Percentiles rank a stretch among this genome's conserved stretches.
Conservation (phyloP, 2,113 vertebrate genomes). For the Psophia crepitans region DNA sequence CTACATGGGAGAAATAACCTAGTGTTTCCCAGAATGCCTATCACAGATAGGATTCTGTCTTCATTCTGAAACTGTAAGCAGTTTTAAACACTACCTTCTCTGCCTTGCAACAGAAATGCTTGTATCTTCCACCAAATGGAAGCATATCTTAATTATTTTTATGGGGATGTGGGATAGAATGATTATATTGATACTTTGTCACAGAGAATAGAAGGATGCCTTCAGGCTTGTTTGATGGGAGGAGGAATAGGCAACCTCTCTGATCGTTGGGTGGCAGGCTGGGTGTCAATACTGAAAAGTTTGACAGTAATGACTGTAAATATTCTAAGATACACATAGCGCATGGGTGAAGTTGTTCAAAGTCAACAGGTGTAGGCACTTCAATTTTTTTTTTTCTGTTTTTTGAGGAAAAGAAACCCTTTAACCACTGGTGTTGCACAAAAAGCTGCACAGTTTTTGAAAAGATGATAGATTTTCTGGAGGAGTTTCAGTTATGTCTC, state of each 20-base stretch:
- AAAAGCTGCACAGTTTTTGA: neutral
- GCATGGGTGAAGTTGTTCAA: rapidly evolving
- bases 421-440: neutral
- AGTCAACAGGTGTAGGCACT: neutral
- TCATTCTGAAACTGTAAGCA: neutral
- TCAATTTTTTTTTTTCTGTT: neutral
- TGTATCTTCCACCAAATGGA: neutral
- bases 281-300: neutral
- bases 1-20: neutral
- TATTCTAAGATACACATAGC: rapidly evolving
- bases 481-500: neutral
- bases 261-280: rapidly evolving
- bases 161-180: neutral
- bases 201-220: neutral
- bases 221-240: neutral
- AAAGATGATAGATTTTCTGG: neutral
- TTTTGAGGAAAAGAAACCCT: neutral
- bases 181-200: neutral
- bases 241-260: neutral
- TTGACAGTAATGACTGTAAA: rapidly evolving
- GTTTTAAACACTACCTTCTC: neutral
- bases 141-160: neutral
- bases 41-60: neutral
- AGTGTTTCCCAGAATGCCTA: neutral
- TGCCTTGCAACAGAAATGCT: neutral